Evolutionary conservation across 2,797 vertebrate species (phyloP).

Genomic region (Apodemus agrarius): DNA sequence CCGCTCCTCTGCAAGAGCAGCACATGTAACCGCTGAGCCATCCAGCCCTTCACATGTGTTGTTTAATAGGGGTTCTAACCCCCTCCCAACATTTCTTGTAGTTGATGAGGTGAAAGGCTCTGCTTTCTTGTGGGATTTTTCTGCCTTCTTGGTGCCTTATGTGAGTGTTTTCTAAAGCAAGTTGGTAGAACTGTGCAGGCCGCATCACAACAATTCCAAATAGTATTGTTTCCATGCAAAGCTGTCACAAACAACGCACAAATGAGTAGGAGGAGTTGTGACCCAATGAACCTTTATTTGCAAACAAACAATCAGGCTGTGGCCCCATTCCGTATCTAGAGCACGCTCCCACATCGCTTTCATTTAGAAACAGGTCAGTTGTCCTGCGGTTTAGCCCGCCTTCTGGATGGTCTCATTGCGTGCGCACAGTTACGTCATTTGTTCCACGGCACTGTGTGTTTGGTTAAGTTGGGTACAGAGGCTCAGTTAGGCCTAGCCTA

Average conservation of each 20-base stretch:
- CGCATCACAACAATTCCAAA: neutral
- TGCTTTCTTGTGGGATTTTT: neutral
- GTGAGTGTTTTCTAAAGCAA: slow-evolving; percentile 42
- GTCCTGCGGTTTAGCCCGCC: slow-evolving; percentile 1
- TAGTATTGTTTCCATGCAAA: slow-evolving; percentile 47
- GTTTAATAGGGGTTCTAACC: neutral
- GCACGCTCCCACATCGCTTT: neutral
- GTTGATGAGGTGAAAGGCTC: neutral
- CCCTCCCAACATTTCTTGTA: neutral
- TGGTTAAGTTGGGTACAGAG: neutral
- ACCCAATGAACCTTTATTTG: slow-evolving; percentile 51
- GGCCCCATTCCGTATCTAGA: slow-evolving; percentile 10
- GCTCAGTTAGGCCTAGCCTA: slow-evolving; percentile 3
- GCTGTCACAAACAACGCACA: slow-evolving; percentile 21
- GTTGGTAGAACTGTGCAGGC: slow-evolving; percentile 56
- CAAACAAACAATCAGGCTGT: neutral
- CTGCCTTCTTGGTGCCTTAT: slow-evolving; percentile 24
- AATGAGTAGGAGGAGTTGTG: neutral
- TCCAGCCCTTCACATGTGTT: neutral
- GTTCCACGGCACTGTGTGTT: neutral
- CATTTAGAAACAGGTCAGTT: slow-evolving; percentile 20
- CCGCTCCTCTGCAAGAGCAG: neutral
- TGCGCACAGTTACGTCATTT: neutral
- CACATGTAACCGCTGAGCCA: neutral
- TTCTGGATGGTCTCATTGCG: slow-evolving; percentile 34